Evolutionary conservation across 2,888 invertebrate genomes (phyloP).

Genomic region (Synanthedon tipuliformis): DNA sequence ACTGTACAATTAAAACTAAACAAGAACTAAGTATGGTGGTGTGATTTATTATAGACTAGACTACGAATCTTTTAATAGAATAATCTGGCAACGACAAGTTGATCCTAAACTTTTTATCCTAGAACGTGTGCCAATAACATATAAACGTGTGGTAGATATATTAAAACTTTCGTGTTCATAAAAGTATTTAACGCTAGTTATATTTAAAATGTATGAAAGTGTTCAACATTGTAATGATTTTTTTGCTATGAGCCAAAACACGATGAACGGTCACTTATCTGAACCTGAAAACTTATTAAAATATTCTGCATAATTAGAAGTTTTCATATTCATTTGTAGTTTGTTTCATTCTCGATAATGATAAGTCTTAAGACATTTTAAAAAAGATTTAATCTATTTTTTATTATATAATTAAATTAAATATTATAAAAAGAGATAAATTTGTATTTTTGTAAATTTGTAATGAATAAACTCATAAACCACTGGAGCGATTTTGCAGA

Average conservation of each 20-base stretch:
- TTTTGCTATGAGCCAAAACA: background rate
- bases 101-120: constrained; percentile 37
- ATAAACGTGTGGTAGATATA: constrained; percentile 4
- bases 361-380: no score
- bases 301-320: no score
- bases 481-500: no score
- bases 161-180: constrained; percentile 10
- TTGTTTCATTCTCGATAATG: no score
- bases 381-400: no score
- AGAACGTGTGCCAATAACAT: constrained; percentile 52
- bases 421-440: no score
- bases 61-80: constrained; percentile 22
- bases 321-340: no score
- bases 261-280: no score
- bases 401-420: no score
- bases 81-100: constrained; percentile 30
- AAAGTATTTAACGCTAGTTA: background rate
- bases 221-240: background rate
- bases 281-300: no score
- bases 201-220: background rate
- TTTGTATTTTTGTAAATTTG: no score
- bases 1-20: constrained; percentile 3
- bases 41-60: constrained; percentile 7
- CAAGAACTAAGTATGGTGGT: background rate
- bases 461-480: no score